A percentile compares a stretch with the other conserved stretches of the same genome.
Conservation (phyloP, 1,140 invertebrate genomes). For the Eumeta japonica region DNA sequence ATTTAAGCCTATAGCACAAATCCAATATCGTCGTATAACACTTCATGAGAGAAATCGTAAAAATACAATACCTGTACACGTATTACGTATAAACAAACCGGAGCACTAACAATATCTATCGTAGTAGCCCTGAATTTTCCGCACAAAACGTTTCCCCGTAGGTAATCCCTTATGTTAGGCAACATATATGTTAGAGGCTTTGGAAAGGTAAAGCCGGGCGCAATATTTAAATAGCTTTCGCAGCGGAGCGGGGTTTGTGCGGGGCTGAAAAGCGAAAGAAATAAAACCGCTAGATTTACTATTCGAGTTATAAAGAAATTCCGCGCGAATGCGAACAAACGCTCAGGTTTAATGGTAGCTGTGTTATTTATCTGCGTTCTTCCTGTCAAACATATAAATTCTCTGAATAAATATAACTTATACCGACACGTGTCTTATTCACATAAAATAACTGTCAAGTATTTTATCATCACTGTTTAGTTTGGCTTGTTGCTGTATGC, state of each 20-base stretch:
- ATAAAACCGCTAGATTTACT: constrained; percentile 28
- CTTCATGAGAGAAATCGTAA: too few species aligned
- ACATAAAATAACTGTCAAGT: too few species aligned
- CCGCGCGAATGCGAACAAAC: constrained; percentile 7
- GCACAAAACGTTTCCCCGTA: background rate
- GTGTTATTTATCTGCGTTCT: background rate
- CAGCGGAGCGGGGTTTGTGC: constrained; percentile 27
- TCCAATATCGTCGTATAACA: too few species aligned
- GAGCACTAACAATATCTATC: background rate
- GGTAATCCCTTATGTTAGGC: constrained; percentile 22
- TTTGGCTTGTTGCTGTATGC: too few species aligned
- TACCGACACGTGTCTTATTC: too few species aligned
- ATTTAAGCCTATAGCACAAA: background rate
- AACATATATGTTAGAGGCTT: constrained; percentile 33
- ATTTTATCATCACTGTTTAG: too few species aligned
- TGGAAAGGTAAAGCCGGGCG: constrained; percentile 30
- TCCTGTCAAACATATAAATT: too few species aligned
- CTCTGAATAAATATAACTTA: too few species aligned
- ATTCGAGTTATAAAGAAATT: constrained; percentile 20
- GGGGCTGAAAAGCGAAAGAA: constrained; percentile 20
- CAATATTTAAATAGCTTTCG: constrained; percentile 45
- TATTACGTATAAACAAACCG: background rate
- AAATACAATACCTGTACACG: too few species aligned
- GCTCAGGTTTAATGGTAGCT: background rate
- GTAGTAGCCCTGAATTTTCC: background rate